These are phyloP conservation scores for Cromileptes altivelis DNA, from an alignment of 2,113 vertebrate species.

Conservation along the genomic window DNA sequence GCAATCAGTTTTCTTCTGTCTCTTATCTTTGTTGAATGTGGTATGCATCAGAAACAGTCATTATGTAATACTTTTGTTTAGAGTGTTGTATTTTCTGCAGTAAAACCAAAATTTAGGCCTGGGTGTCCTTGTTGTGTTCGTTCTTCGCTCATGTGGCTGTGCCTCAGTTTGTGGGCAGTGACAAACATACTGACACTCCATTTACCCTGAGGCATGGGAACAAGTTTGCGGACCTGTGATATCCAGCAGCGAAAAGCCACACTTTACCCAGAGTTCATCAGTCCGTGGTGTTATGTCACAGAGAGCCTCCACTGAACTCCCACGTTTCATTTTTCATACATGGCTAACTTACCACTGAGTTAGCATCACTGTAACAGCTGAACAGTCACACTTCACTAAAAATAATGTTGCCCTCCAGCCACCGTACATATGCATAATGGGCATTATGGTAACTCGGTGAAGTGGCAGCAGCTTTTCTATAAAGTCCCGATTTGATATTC, in stretches of 20 bases:
- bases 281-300: constrained; percentile 36
- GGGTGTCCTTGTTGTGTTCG: constrained; percentile 2
- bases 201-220: constrained; percentile 13
- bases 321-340: constrained; percentile 52
- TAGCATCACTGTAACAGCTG: constrained; percentile 28
- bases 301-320: constrained; percentile 36
- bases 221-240: constrained; percentile 47
- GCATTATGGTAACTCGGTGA: constrained; percentile 29
- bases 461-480: constrained; percentile 34
- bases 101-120: neutral
- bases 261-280: constrained; percentile 37
- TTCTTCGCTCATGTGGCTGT: neutral
- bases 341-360: constrained; percentile 25
- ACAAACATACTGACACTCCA: constrained; percentile 29
- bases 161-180: neutral
- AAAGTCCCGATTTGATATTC: constrained; percentile 26
- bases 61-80: too few species aligned
- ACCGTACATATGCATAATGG: constrained; percentile 35
- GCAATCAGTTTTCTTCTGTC: neutral
- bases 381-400: constrained; percentile 39
- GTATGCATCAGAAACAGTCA: too few species aligned
- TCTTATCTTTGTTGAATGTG: neutral
- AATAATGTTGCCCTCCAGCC: constrained; percentile 49
- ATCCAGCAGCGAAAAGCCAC: constrained; percentile 38
- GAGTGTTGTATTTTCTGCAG: neutral